Conservation (phyloP, 2,888 invertebrate species). For the Galeopsomyia nigrocyanea region DNA sequence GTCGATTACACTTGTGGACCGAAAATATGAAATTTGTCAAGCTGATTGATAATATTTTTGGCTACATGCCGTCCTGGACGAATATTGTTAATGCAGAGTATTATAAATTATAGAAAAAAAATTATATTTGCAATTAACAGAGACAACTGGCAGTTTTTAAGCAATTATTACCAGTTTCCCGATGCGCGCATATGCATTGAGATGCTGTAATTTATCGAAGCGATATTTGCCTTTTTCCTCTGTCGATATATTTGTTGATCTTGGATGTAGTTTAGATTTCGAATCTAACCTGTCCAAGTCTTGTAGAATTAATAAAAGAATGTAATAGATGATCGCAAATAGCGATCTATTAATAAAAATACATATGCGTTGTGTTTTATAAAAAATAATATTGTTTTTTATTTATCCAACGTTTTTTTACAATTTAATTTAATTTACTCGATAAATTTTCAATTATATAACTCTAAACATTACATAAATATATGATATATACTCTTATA, state of each 20-base stretch:
- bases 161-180: conserved; percentile 46
- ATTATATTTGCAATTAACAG: conserved; percentile 49
- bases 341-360: conserved; percentile 46
- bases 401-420: conserved; percentile 2
- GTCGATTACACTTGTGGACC: conserved; percentile 46
- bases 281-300: conserved; percentile 44
- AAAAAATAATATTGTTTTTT: conserved; percentile 42
- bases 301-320: conserved; percentile 48
- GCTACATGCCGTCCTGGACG: conserved; percentile 49
- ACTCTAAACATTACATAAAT: conserved; percentile 18
- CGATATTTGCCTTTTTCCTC: conserved; percentile 49
- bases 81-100: conserved; percentile 50
- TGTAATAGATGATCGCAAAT: conserved; percentile 46
- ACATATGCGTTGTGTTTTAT: conserved; percentile 50
- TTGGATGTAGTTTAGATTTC: conserved; percentile 46
- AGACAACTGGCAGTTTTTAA: conserved; percentile 46
- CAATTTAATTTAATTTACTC: neutral
- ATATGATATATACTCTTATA: conserved; percentile 18
- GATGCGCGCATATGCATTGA: conserved; percentile 45
- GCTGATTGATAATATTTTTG: conserved; percentile 49
- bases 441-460: conserved; percentile 29
- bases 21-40: conserved; percentile 48
- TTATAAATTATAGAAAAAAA: conserved; percentile 49
- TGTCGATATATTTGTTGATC: conserved; percentile 49
- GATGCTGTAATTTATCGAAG: conserved; percentile 47